phyloP scores from a whole-genome alignment of 2,797 vertebrate species.

The Rhinogobio ventralis region DNA sequence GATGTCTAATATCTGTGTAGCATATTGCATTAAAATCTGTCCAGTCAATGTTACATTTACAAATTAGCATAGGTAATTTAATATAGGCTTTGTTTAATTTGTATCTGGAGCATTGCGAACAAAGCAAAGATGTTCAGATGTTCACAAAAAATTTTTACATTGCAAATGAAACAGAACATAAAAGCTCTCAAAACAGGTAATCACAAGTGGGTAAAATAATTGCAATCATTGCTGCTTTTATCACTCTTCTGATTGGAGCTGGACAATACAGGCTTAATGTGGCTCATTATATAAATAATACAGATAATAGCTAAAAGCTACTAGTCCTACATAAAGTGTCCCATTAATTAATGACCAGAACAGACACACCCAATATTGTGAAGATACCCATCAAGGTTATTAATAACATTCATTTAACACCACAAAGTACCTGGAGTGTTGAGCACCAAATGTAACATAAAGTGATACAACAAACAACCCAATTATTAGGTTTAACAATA shows the following conservation, averaged over 20 bases:
- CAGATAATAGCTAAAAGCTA: conserved; percentile 20
- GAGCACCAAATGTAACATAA: not conserved
- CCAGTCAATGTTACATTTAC: not conserved
- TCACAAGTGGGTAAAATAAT: conserved; percentile 23
- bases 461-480: not conserved
- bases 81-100: not conserved
- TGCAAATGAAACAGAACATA: not conserved
- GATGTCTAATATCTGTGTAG: not conserved
- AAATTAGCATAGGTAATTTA: not conserved
- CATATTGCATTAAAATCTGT: not conserved
- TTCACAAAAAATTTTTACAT: not conserved
- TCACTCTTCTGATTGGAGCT: not conserved
- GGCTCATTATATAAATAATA: not conserved
- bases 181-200: conserved; percentile 1
- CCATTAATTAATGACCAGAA: not conserved
- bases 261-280: conserved; percentile 1
- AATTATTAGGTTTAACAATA: not conserved
- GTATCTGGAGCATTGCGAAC: not conserved
- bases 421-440: not conserved
- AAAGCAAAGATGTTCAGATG: not conserved
- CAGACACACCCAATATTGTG: not conserved
- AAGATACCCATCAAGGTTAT: conserved; percentile 7
- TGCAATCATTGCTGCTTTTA: not conserved
- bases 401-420: not conserved
- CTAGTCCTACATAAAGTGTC: not conserved